A percentile compares a stretch with the other conserved stretches of the same genome.
Conservation (phyloP, 2,113 vertebrate genomes). For the Abramis brama region DNA sequence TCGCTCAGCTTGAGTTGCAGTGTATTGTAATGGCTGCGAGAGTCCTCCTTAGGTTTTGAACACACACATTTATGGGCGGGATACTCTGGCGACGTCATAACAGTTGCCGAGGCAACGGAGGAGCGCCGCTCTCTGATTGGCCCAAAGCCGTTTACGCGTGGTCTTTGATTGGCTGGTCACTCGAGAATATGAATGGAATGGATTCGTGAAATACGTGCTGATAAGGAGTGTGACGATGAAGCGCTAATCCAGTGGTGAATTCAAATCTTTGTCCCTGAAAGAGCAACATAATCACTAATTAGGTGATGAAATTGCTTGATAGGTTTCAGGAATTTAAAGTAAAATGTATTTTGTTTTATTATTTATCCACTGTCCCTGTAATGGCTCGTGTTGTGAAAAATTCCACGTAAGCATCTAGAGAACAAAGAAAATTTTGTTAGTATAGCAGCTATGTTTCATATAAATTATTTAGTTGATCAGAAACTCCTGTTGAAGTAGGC, state of each 20-base stretch:
- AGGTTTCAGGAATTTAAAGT: not conserved
- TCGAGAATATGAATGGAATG: not conserved
- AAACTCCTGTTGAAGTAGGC: not conserved
- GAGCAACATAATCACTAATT: not conserved
- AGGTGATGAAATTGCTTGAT: not conserved
- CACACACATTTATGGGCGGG: conserved; percentile 45
- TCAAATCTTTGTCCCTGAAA: not conserved
- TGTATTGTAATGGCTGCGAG: conserved; percentile 57
- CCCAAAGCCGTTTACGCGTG: not conserved
- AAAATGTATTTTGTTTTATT: not conserved
- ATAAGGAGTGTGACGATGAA: not conserved
- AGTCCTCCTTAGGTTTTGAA: not conserved
- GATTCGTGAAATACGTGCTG: conserved; percentile 24
- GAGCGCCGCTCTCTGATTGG: conserved; percentile 34
- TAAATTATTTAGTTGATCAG: not conserved
- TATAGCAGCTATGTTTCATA: not conserved
- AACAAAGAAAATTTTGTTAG: not conserved
- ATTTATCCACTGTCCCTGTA: not conserved
- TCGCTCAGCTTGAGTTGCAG: not conserved
- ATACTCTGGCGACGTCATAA: conserved; percentile 58
- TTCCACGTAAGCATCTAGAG: not conserved
- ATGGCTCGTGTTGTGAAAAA: not conserved
- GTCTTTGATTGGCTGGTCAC: not conserved
- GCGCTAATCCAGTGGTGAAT: not conserved
- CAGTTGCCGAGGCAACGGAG: conserved; percentile 49